Base-by-base conservation (phyloP, 2,113 vertebrate species). In the Rhinoderma darwinii region DNA sequence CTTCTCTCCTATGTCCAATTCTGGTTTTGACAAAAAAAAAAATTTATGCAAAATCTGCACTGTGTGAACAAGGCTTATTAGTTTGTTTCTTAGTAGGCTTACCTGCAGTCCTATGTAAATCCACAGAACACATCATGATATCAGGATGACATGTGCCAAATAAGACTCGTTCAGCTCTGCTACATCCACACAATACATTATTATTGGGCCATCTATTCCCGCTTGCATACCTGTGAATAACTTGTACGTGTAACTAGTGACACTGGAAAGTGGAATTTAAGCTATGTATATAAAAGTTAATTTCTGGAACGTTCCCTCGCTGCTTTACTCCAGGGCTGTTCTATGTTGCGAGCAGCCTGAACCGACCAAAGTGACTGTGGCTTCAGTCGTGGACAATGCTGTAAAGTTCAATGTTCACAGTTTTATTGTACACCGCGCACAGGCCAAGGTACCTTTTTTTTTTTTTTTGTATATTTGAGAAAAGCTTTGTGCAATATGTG, bases 321-420 rank as follows among this genome's bases (percentile, higher is more conserved):
- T 61, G 68, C 68, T 78, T 82, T 87, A 87, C 50, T 54, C 68
- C 79, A 27, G 78, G 39, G 44, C 47, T 82, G 66, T 61, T 87
- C 43, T 72, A 73, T 72, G 84, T 86, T 82, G 66, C 70, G 30
- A 87, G 80, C 68, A 35, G 81, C 82, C 79, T 44, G 54, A 80
- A 80, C n/a, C 17, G 78, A 82, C 85, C 78, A 87, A 87, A 87
- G 85, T 87, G 73, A 82, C 56, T 74, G 85, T 86, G 63, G 84
- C 85, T 86, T 86, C 37, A 59, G 22, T 43, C 47, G 86, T 87
- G 77, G 80, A 87, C 68, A 22, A 56, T 87, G 77, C 59, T 81
- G 85, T 87, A 59, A 43, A 85, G 54, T 77, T 66, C 41, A 77
- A 32, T 70, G 78, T 87, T 82, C 51, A 61, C 17, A 39, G 15